These are phyloP conservation scores for Coendou prehensilis DNA, from an alignment of 2,797 vertebrate species.

Conservation along the genomic window DNA sequence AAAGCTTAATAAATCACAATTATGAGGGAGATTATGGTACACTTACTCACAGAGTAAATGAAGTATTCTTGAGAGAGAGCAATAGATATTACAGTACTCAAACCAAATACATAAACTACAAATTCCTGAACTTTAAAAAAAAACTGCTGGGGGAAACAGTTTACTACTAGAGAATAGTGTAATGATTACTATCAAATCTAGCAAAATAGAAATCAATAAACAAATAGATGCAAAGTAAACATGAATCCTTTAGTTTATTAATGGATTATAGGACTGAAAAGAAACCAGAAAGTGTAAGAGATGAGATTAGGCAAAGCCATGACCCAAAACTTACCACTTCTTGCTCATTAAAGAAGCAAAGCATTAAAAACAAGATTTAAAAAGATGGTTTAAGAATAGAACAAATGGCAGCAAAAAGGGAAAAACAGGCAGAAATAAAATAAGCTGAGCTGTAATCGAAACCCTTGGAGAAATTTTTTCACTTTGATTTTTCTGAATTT, in stretches of 20 bases:
- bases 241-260: slow-evolving; percentile 72
- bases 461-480: background rate
- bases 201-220: slow-evolving; percentile 10
- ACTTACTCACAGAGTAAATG: background rate
- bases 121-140: background rate
- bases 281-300: slow-evolving; percentile 52
- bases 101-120: background rate
- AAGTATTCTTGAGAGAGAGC: slow-evolving; percentile 43
- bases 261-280: slow-evolving; percentile 47
- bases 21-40: background rate
- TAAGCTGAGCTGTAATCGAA: background rate
- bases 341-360: slow-evolving; percentile 59
- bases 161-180: background rate
- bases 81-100: background rate
- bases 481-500: slow-evolving; percentile 45
- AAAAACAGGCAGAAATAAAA: slow-evolving; percentile 47
- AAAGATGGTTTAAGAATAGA: background rate
- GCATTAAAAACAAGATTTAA: slow-evolving; percentile 6
- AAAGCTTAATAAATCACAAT: slow-evolving; percentile 43
- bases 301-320: slow-evolving; percentile 52
- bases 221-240: slow-evolving; percentile 52
- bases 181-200: background rate
- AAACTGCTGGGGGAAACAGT: background rate
- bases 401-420: background rate
- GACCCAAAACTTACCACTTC: background rate